Evolutionary conservation across 2,797 vertebrate genomes (phyloP).

Genomic region (Microhierax caerulescens): DNA sequence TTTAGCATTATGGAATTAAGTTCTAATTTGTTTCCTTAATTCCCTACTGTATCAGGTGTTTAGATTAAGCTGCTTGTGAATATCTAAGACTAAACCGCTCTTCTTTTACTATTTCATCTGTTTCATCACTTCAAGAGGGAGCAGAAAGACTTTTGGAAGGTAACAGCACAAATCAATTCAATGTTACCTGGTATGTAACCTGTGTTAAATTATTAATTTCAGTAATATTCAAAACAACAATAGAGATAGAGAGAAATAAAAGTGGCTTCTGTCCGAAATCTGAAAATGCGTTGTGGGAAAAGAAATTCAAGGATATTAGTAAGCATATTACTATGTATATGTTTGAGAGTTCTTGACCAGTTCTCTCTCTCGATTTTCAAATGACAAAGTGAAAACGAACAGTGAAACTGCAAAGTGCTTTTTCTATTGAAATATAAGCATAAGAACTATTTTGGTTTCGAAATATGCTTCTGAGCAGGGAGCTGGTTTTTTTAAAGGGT

Average conservation of each 20-base stretch:
- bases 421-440: neutral
- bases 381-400: neutral
- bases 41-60: neutral
- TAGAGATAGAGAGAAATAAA: neutral
- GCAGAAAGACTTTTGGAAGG: neutral
- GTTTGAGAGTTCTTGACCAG: neutral
- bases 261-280: neutral
- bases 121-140: neutral
- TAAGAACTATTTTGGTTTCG: neutral
- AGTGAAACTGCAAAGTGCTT: neutral
- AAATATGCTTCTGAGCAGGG: neutral
- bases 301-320: neutral
- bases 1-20: neutral
- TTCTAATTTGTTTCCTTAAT: conserved; percentile 19
- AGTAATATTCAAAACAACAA: neutral
- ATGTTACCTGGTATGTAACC: neutral
- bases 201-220: neutral
- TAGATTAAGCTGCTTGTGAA: conserved; percentile 1
- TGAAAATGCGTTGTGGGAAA: neutral
- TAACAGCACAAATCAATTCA: neutral
- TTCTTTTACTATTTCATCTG: conserved; percentile 3
- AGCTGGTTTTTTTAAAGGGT: neutral
- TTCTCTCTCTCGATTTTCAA: neutral
- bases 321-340: neutral
- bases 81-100: conserved; percentile 27